Conservation (phyloP, 2,888 invertebrate species). For the Fragum fragum region DNA sequence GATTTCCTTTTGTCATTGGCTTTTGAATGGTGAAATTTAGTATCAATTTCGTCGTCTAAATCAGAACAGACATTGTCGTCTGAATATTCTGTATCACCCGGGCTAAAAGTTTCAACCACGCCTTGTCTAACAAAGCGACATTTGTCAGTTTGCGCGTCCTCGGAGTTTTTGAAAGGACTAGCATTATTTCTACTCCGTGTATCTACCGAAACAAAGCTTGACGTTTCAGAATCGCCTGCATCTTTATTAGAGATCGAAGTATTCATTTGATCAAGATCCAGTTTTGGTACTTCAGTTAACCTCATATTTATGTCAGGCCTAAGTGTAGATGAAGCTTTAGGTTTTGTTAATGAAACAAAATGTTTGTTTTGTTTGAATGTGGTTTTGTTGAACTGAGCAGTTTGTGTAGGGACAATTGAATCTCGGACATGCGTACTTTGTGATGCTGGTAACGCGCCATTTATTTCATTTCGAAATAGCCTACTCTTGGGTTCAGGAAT, state of each 20-base stretch:
- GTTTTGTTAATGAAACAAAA: not conserved
- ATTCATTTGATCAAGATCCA: not conserved
- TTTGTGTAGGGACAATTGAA: not conserved
- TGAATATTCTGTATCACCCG: not conserved
- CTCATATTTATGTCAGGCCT: not conserved
- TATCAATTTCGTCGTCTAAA: not conserved
- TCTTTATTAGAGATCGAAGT: not conserved
- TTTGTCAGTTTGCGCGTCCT: not conserved
- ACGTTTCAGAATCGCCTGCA: not conserved
- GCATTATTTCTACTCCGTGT: not conserved
- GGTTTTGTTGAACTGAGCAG: not conserved
- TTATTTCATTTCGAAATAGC: not conserved
- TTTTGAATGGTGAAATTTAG: not conserved
- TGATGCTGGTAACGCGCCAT: not conserved
- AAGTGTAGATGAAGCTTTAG: slow-evolving; percentile 30
- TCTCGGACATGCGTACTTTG: not conserved
- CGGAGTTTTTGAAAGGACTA: not conserved
- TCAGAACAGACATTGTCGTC: not conserved
- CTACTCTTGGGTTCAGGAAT: not conserved
- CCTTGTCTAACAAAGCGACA: not conserved
- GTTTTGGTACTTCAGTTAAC: not conserved
- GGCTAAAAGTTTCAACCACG: not conserved
- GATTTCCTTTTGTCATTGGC: not conserved
- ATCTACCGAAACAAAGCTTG: not conserved
- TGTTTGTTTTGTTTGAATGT: not conserved